These are phyloP conservation scores for Brachionus sp. DNA, from an alignment of 1,140 invertebrate genomes.

Conservation along the genomic window DNA sequence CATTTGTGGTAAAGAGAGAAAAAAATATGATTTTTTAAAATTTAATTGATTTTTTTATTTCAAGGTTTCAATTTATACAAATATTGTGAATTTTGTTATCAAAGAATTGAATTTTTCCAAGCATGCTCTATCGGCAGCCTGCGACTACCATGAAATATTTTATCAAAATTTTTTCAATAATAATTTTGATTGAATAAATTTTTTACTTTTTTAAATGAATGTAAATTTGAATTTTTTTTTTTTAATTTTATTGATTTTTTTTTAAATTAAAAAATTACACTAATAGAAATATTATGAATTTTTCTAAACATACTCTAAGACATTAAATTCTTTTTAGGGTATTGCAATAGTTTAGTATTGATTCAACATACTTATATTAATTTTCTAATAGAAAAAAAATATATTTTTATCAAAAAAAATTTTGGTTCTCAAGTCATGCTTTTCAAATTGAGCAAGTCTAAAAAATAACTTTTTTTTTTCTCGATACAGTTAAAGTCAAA, in stretches of 20 bases:
- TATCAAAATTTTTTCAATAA: neutral
- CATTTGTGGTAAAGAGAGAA: neutral
- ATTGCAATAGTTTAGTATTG: too few relatives aligned
- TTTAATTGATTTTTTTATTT: neutral
- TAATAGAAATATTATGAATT: neutral
- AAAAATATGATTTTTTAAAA: neutral
- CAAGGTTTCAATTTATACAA: neutral
- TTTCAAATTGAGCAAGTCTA: too few relatives aligned
- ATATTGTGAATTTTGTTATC: neutral
- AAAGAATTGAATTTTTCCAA: constrained; percentile 8
- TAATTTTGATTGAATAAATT: neutral
- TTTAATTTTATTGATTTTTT: neutral
- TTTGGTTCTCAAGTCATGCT: too few relatives aligned
- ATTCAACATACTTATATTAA: too few relatives aligned
- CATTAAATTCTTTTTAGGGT: too few relatives aligned
- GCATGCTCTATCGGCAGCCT: neutral
- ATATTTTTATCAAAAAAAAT: too few relatives aligned
- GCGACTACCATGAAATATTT: neutral
- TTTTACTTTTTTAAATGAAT: too few relatives aligned
- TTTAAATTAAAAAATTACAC: too few relatives aligned
- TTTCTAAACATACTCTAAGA: neutral
- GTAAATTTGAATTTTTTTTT: too few relatives aligned
- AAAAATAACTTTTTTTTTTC: too few relatives aligned
- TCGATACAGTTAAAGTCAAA: too few relatives aligned
- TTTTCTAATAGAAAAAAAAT: too few relatives aligned